Evolutionary conservation across 1,140 invertebrate species (phyloP), one percentile per base, ranked within the genome.

Genomic region (Cotesia glomerata): DNA sequence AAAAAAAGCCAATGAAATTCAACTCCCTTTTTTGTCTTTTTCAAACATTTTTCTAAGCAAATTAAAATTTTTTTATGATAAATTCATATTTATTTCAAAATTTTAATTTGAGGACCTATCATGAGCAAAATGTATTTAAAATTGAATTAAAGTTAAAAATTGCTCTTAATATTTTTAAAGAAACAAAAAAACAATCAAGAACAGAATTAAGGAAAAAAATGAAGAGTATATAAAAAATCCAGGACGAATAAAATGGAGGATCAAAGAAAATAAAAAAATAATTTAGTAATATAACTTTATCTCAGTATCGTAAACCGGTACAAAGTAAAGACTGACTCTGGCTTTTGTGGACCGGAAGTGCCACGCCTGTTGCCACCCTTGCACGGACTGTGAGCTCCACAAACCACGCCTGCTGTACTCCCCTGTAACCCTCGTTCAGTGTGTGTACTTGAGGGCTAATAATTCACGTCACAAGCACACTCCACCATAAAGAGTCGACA

Each of bases 381-480:
- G 72, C 35, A 66, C 62, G 67, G 52, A 59, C 73, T 36, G 71
- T 52, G 51, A 52, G 45, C 56, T 69, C 51, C 66, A 54, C 54
- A 79, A 75, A 79, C 83, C 84, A 84, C 83, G 82, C 83, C 84
- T 77, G 78, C 74, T 49, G 76, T 71, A 66, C 73, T 69, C 63
- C 56, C 0, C 74, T 65, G 69, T 72, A 71, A 65, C 35, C 49
- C 54, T 63, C 39, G 52, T 51, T 63, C 58, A 66, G 64, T 68
- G 45, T 67, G 54, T 59, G 39, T 62, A 54, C 78, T 73, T 76
- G 77, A 80, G 82, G 79, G 80, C 81, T 84, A 87, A 87, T 87
- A 87, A 86, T 85, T 87, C 80, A 86, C 79, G 85, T 86, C 85
- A 86, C 76, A 69, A 77, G 78, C 85, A 87, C 81, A 79, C 81